These are phyloP conservation scores for Hafferia zeledoni DNA, from an alignment of 2,797 vertebrate species.

Conservation along the genomic window DNA sequence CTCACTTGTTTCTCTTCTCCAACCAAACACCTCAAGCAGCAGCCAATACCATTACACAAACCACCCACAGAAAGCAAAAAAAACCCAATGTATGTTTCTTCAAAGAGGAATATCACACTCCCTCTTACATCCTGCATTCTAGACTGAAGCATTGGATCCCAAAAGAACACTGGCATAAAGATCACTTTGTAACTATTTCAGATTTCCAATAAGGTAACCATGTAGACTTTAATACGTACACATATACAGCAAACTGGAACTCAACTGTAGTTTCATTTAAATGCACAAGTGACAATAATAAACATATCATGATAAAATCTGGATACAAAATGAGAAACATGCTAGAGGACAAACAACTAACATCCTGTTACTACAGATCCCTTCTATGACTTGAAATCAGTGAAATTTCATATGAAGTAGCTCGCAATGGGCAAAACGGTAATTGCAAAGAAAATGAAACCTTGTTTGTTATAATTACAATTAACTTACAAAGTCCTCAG, in stretches of 20 bases:
- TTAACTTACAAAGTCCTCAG: conserved; percentile 85
- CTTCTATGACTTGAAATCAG: not conserved
- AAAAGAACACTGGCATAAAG: not conserved
- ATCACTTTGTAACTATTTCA: not conserved
- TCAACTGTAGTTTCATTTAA: not conserved
- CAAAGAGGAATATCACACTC: not conserved
- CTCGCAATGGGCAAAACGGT: not conserved
- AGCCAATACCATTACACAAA: not conserved
- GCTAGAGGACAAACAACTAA: not conserved
- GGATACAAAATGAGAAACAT: not conserved
- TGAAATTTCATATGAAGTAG: not conserved
- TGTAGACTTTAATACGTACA: not conserved
- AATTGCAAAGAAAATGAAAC: not conserved
- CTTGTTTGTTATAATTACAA: not conserved
- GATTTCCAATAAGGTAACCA: not conserved
- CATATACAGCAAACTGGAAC: not conserved
- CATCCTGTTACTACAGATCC: fast-evolving
- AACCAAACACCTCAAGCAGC: not conserved
- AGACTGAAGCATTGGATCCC: not conserved
- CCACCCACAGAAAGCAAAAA: not conserved
- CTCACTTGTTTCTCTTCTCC: not conserved
- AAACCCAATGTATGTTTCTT: fast-evolving
- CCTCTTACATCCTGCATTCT: not conserved
- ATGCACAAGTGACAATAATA: not conserved
- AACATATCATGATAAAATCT: not conserved